Evolutionary conservation across 2,888 invertebrate genomes (phyloP), one percentile per base, ranked within the genome.

Genomic region (Drosophila emarginata): DNA sequence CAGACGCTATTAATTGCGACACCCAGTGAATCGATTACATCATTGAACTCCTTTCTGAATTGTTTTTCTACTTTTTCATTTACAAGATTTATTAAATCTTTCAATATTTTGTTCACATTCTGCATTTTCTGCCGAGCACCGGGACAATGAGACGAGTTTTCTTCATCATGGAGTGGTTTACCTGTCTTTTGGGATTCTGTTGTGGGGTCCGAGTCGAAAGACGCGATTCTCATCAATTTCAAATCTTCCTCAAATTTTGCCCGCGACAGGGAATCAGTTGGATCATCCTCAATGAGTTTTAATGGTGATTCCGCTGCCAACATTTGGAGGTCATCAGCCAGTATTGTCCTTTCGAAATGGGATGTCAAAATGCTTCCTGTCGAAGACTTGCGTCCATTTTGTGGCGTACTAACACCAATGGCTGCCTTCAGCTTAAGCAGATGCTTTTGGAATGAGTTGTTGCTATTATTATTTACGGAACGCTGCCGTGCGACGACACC

Each of bases 291-390:
- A 1, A 80, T 66, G 0, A 82, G 57, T 26, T 82, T 83, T 4
- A 82, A 39, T 0, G 82, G 82, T 9, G 82, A 82, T 23, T 82
- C 82, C 0, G 77, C 80, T 3, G 83, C 68, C 21, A 82, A 57
- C 86, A 82, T 85, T 71, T 82, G 78, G 11, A 76, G 64, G 52
- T 62, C 72, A 14, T 80, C 80, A 5, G 12, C 54, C 1, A 83
- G 14, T 6, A 78, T 70, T 0, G 61, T 66, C 4, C 60, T 61
- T 21, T 78, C 67, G 5, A 80, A 73, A 2, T 52, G 65, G 0
- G 64, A 54, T 5, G 9, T 32, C 32, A 32, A 32, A 11, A 11
- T 2, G 32, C 32, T 32, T 2, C 11, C 32, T 32, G 7, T 32
- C 32, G 32, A 32, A 9, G 32, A 32, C 32, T n/a, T 18, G 14